These are phyloP conservation scores for Liopterus haemorrhoidalis DNA, from an alignment of 2,888 invertebrate genomes.

Conservation along the genomic window DNA sequence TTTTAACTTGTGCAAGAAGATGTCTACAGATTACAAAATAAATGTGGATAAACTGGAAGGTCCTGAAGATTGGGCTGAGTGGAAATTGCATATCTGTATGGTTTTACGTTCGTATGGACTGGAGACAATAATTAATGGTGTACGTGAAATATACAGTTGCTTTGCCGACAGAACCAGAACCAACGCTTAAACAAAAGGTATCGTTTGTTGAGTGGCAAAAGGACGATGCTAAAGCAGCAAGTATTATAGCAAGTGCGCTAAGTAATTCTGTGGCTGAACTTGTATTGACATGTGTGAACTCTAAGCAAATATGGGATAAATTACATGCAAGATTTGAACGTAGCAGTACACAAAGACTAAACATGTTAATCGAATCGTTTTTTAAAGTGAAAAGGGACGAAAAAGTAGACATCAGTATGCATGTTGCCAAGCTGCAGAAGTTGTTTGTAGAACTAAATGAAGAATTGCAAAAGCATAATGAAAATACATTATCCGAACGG, in stretches of 20 bases:
- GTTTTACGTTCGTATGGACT: too few species aligned
- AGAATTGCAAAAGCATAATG: conserved; percentile 15
- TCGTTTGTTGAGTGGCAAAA: too few species aligned
- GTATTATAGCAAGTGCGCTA: conserved; percentile 11
- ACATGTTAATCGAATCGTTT: conserved; percentile 9
- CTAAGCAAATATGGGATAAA: conserved; percentile 6
- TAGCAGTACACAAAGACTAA: conserved; percentile 8
- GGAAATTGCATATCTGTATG: too few species aligned
- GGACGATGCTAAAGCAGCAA: conserved; percentile 11
- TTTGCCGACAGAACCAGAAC: too few species aligned
- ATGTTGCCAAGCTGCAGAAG: conserved; percentile 15
- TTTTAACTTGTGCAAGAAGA: too few species aligned
- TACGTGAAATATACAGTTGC: too few species aligned
- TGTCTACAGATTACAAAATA: too few species aligned
- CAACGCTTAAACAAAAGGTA: too few species aligned
- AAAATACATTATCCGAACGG: conserved; percentile 10
- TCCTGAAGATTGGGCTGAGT: too few species aligned
- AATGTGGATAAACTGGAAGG: too few species aligned
- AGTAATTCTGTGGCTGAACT: conserved; percentile 12
- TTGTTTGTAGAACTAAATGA: conserved; percentile 13
- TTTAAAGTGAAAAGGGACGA: conserved; percentile 6
- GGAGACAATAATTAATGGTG: too few species aligned
- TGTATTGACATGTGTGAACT: conserved; percentile 13
- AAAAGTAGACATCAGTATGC: conserved; percentile 11
- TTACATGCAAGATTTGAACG: conserved; percentile 5